Evolutionary conservation across 2,113 vertebrate genomes (phyloP).

Genomic region (Psephotus haematonotus): DNA sequence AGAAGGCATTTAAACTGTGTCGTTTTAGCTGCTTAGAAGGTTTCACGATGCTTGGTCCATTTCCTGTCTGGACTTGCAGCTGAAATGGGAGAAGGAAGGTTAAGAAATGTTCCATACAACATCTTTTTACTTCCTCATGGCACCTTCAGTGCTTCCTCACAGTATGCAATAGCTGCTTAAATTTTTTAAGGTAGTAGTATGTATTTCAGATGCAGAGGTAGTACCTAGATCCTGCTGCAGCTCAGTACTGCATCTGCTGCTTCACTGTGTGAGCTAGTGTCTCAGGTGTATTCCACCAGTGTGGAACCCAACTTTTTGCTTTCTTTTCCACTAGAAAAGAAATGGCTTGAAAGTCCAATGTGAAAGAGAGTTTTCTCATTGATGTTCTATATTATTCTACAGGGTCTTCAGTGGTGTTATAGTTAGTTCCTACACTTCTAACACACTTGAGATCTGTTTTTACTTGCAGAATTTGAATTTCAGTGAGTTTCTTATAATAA

Average conservation of each 20-base stretch:
- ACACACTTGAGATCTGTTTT: not conserved
- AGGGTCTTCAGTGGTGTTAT: not conserved
- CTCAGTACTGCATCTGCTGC: not conserved
- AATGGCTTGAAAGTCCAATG: not conserved
- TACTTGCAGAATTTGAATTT: not conserved
- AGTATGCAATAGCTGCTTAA: not conserved
- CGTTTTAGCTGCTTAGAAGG: no score
- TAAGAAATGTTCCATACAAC: no score
- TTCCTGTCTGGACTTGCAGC: no score
- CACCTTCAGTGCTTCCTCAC: not conserved
- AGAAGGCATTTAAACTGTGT: no score
- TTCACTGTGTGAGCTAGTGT: not conserved
- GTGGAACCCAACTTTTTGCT: not conserved
- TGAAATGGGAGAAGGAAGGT: no score
- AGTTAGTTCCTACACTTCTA: not conserved
- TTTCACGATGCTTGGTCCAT: no score
- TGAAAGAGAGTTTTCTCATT: not conserved
- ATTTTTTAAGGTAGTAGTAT: not conserved
- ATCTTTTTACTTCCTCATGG: not conserved
- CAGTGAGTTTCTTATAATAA: not conserved
- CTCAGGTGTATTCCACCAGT: not conserved
- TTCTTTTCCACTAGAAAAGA: not conserved
- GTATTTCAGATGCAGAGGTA: not conserved
- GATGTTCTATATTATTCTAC: not conserved
- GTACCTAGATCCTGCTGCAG: not conserved